Evolutionary conservation across 2,888 invertebrate species (phyloP).

Genomic region (Mythimna ferrago): DNA sequence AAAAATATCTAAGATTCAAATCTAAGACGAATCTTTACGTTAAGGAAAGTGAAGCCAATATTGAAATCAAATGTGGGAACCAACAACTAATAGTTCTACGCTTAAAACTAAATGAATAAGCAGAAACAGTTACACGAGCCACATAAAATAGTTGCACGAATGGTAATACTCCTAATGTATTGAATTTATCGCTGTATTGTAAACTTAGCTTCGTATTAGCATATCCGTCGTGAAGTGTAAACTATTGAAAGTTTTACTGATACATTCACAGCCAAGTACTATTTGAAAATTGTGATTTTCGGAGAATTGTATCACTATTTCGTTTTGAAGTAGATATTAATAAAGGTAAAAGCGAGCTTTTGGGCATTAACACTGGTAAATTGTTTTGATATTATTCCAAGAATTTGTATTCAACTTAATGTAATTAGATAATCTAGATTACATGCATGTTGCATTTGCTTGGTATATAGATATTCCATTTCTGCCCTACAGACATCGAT

Average conservation of each 20-base stretch:
- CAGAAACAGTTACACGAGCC: conserved; percentile 1
- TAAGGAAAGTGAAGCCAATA: neutral
- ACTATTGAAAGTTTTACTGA: conserved; percentile 7
- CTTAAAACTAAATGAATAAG: neutral
- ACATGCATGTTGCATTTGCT: neutral
- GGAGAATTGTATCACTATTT: conserved; percentile 9
- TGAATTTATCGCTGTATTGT: conserved; percentile 17
- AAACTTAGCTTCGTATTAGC: conserved; percentile 27
- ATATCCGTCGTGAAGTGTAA: conserved; percentile 11
- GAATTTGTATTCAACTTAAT: conserved; percentile 1
- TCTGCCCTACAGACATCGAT: neutral
- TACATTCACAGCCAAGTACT: neutral
- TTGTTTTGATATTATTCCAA: conserved; percentile 6
- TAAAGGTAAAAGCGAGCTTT: neutral
- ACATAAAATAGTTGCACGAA: conserved; percentile 10
- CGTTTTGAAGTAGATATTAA: neutral
- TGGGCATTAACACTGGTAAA: neutral
- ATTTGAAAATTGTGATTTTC: neutral
- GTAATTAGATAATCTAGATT: conserved; percentile 6
- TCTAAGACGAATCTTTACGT: neutral
- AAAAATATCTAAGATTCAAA: neutral
- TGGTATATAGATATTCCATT: neutral
- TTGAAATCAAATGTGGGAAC: neutral
- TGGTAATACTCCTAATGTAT: conserved; percentile 21
- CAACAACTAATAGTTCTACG: neutral